Evolutionary conservation across 2,797 vertebrate species (phyloP).

Genomic region (Kryptopterus vitreolus): DNA sequence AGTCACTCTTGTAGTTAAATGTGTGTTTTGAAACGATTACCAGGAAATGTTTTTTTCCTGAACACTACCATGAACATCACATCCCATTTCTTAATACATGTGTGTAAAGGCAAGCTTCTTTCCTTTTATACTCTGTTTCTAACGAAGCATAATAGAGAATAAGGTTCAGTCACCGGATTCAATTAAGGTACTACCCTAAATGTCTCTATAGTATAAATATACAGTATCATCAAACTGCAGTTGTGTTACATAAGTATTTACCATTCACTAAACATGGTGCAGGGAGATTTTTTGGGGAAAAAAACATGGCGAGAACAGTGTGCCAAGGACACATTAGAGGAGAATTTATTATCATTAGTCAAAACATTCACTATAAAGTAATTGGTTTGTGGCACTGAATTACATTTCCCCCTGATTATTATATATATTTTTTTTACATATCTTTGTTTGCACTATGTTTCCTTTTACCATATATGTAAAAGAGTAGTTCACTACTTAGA

Average conservation of each 20-base stretch:
- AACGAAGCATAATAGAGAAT: neutral
- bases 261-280: too few relatives aligned
- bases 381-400: neutral
- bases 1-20: neutral
- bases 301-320: neutral
- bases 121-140: neutral
- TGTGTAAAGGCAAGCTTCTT: neutral
- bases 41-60: too few relatives aligned
- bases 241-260: neutral
- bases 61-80: neutral
- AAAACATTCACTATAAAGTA: neutral
- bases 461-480: neutral
- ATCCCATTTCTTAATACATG: neutral
- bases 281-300: too few relatives aligned
- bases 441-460: neutral
- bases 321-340: neutral
- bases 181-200: neutral
- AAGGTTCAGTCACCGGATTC: neutral
- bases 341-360: neutral
- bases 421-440: neutral
- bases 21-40: neutral
- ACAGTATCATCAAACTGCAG: neutral
- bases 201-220: neutral
- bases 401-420: neutral
- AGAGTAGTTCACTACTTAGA: neutral